phyloP scores from a whole-genome alignment of 2,797 vertebrate genomes.

The Paedocypris micromegethes region DNA sequence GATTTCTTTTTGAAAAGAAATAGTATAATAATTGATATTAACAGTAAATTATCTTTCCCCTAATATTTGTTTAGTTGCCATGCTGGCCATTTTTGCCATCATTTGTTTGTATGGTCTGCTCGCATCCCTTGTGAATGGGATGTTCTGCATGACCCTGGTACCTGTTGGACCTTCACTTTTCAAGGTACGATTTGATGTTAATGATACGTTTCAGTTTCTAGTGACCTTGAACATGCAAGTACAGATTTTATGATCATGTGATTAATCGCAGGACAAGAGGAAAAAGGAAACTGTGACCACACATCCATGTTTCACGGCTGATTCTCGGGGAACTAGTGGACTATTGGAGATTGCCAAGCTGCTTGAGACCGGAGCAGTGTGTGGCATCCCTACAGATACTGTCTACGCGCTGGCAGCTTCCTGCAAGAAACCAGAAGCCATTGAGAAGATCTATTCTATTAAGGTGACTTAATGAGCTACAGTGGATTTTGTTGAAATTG shows the following conservation, averaged over 20 bases:
- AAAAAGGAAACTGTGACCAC: slow-evolving; percentile 47
- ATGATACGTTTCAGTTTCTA: too few species aligned
- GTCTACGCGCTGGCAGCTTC: slow-evolving; percentile 84
- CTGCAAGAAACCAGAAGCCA: slow-evolving; percentile 81
- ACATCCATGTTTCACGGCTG: slow-evolving; percentile 62
- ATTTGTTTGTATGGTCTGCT: slow-evolving; percentile 75
- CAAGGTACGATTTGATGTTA: slow-evolving; percentile 58
- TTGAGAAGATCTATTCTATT: slow-evolving; percentile 75
- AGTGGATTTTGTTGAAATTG: background rate
- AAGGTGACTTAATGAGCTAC: slow-evolving; percentile 58
- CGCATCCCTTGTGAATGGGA: slow-evolving; percentile 73
- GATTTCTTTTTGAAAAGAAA: too few species aligned
- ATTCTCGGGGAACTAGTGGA: slow-evolving; percentile 73
- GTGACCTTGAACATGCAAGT: background rate
- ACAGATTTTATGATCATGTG: background rate
- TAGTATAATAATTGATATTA: too few species aligned
- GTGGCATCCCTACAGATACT: slow-evolving; percentile 83
- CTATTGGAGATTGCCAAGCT: slow-evolving; percentile 69
- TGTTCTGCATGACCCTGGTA: slow-evolving; percentile 71
- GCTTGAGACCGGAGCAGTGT: slow-evolving; percentile 72
- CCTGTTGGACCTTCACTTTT: slow-evolving; percentile 71
- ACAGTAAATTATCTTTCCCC: too few species aligned
- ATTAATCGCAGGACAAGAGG: slow-evolving; percentile 47
- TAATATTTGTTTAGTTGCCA: slow-evolving; percentile 62
- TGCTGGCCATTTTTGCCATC: slow-evolving; percentile 68